These are phyloP conservation scores for Hydropsyche tenuis DNA, from an alignment of 1,140 invertebrate genomes.

Conservation along the genomic window DNA sequence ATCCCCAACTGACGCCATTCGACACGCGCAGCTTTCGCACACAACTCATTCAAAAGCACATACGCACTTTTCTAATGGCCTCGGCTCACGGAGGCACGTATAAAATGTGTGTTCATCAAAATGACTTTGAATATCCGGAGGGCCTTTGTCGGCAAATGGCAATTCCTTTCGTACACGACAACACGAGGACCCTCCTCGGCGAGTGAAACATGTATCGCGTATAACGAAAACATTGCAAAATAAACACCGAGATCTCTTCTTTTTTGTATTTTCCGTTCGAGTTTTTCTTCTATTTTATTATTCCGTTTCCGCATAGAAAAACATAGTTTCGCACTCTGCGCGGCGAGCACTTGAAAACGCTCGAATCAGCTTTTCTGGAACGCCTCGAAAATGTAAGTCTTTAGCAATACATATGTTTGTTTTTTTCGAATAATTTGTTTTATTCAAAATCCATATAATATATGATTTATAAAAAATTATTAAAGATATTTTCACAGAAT, in stretches of 20 bases:
- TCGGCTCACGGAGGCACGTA: background rate
- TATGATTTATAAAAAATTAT: too few species aligned
- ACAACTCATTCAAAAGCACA: too few species aligned
- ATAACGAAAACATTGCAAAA: constrained; percentile 47
- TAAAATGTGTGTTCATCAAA: constrained; percentile 1
- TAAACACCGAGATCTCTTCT: constrained; percentile 44
- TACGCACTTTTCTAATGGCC: too few species aligned
- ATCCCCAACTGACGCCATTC: too few species aligned
- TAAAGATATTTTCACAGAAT: too few species aligned
- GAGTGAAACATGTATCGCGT: constrained; percentile 40
- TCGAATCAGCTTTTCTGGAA: too few species aligned
- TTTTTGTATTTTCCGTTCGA: background rate
- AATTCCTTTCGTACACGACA: background rate
- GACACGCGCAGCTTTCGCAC: too few species aligned
- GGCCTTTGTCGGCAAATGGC: constrained; percentile 6
- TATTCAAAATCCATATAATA: too few species aligned
- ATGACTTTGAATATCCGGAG: background rate
- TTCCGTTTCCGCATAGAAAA: constrained; percentile 39
- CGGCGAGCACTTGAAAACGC: too few species aligned
- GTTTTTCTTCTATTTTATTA: constrained; percentile 38
- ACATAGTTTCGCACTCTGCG: constrained; percentile 48
- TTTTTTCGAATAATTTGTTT: too few species aligned
- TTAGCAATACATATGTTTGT: too few species aligned
- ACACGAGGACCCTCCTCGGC: background rate
- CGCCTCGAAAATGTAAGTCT: too few species aligned